Percentiles rank a stretch among this genome's conserved stretches.
phyloP scores from a whole-genome alignment of 2,888 invertebrate species.

The Polydrusus pterygomalis region DNA sequence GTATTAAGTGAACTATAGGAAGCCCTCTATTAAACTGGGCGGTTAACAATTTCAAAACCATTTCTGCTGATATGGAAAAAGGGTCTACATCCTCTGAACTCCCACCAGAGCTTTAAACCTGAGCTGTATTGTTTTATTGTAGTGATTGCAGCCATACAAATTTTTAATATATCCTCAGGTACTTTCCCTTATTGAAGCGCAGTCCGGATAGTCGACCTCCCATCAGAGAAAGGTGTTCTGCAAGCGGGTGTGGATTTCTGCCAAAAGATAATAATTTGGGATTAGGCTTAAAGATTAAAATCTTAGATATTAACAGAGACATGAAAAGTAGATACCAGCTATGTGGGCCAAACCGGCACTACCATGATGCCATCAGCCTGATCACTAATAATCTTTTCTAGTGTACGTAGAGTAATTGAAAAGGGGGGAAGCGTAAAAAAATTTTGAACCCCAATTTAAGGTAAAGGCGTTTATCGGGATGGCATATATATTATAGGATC shows the following conservation, averaged over 20 bases:
- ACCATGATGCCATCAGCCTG: neutral
- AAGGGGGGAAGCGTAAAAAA: too few relatives aligned
- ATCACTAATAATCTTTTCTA: too few relatives aligned
- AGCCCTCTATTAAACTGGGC: neutral
- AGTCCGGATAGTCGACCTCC: neutral
- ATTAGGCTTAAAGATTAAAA: too few relatives aligned
- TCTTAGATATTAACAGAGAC: too few relatives aligned
- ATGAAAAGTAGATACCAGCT: neutral
- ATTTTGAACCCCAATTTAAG: too few relatives aligned
- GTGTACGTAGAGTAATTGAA: too few relatives aligned
- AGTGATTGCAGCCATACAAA: neutral
- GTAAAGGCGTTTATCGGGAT: too few relatives aligned
- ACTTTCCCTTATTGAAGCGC: neutral
- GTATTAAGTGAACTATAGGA: neutral
- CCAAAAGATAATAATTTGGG: too few relatives aligned
- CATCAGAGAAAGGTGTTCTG: neutral
- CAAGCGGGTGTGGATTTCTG: too few relatives aligned
- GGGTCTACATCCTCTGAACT: neutral
- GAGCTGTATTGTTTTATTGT: neutral
- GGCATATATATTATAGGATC: too few relatives aligned
- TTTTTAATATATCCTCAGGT: neutral
- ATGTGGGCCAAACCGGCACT: neutral
- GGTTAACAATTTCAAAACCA: neutral
- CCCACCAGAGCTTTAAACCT: neutral
- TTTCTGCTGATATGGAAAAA: neutral